Evolutionary conservation across 2,888 invertebrate genomes (phyloP), one percentile per base, ranked within the genome.

Genomic region (Muschampia plurimacula): DNA sequence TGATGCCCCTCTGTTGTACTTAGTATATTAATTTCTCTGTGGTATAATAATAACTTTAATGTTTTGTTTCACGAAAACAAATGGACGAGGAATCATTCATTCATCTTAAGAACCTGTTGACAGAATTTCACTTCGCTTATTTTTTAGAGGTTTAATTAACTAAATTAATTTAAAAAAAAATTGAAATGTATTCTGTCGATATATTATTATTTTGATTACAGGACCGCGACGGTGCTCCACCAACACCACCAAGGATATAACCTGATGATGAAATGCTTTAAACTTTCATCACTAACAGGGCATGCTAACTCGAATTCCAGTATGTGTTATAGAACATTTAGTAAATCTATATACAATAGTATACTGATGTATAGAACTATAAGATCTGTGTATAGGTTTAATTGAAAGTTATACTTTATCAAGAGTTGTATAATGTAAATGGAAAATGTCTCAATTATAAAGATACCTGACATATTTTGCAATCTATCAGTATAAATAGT

Each of bases 191-290:
- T 39, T 39, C 39, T 39, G 39, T 39, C 8, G 39, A 39, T 39
- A 39, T 39, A 8, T 39, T n/a, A 10, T 52, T 52, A 4, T 7
- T 2, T 52, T 15, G n/a, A 57, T 57, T 28, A n/a, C 32, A 94
- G 94, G 94, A 93, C 75, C 91, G 87, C 74, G 94, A 93, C 74
- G 93, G 92, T 52, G 92, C 93, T 39, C 94, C 94, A 2, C 94
- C 94, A 1, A 91, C 92, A 46, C 93, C 94, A 6, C 94, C 94
- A 73, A 88, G 93, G 86, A 90, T 86, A 84, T 93, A 93, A 89
- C 66, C 74, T 66, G 55, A 63, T n/a, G 66, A 57, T 72, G 69
- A 69, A 66, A 52, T 73, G 46, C 22, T 71, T 66, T 49, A 12
- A 57, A 63, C 76, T 74, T 77, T 76, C 74, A 75, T 73, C 73